Percentiles rank a stretch among this genome's conserved stretches.
Conservation (phyloP, 2,888 invertebrate species). For the Seira sanloemensis region DNA sequence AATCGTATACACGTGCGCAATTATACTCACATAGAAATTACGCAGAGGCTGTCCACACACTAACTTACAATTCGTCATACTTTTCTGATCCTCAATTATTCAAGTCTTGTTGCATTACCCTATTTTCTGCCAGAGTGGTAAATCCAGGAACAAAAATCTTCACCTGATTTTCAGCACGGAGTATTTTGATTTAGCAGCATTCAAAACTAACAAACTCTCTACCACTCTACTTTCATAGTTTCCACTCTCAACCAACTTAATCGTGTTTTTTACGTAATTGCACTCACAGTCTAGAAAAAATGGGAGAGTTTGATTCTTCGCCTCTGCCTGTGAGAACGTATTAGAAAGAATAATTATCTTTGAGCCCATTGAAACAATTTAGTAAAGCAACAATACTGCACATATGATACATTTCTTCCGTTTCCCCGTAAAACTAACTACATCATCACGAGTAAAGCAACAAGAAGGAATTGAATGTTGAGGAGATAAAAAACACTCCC, state of each 20-base stretch:
- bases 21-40: background rate
- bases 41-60: background rate
- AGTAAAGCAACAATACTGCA: background rate
- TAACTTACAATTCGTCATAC: too few relatives aligned
- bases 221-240: background rate
- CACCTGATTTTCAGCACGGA: background rate
- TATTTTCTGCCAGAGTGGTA: slow-evolving; percentile 8
- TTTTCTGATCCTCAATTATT: too few relatives aligned
- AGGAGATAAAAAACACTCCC: too few relatives aligned
- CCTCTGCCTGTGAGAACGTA: background rate
- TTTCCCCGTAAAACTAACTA: too few relatives aligned
- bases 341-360: background rate
- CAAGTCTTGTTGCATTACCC: slow-evolving; percentile 43
- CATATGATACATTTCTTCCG: background rate
- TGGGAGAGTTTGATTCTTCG: background rate
- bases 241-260: background rate
- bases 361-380: background rate
- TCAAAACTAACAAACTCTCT: background rate
- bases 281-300: too few relatives aligned
- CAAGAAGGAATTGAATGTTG: too few relatives aligned
- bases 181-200: background rate
- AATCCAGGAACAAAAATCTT: slow-evolving; percentile 4
- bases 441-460: too few relatives aligned
- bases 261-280: too few relatives aligned
- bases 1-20: background rate